These are phyloP conservation scores for Aplochiton taeniatus DNA, from an alignment of 2,797 vertebrate species.

Conservation along the genomic window DNA sequence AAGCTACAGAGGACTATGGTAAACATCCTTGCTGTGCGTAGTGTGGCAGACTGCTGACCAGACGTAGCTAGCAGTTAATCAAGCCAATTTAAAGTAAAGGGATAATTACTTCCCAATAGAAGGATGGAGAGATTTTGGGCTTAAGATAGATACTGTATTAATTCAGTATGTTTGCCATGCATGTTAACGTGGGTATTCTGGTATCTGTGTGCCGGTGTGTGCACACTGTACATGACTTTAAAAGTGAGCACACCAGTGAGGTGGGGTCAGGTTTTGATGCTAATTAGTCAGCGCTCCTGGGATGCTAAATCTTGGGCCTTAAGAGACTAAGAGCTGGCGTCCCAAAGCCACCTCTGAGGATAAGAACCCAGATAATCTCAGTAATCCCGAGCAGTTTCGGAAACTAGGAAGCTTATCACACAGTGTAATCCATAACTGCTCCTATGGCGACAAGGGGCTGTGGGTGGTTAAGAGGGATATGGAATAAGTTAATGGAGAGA, in stretches of 20 bases:
- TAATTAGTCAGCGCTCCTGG: constrained; percentile 74
- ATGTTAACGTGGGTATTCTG: too few species aligned
- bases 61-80: too few species aligned
- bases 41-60: too few species aligned
- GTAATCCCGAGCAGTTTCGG: constrained; percentile 80
- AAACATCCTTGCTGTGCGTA: too few species aligned
- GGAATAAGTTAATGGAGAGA: constrained; percentile 33
- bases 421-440: constrained; percentile 74
- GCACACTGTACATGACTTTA: constrained; percentile 16
- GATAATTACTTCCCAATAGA: too few species aligned
- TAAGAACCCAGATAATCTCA: constrained; percentile 78
- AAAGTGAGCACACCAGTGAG: constrained; percentile 43
- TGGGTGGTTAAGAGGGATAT: neutral
- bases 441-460: constrained; percentile 46
- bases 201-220: neutral
- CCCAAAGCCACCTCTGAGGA: constrained; percentile 67
- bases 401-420: constrained; percentile 84
- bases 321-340: constrained; percentile 69
- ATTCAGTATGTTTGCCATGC: too few species aligned
- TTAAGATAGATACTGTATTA: too few species aligned
- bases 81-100: too few species aligned
- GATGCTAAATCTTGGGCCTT: constrained; percentile 70
- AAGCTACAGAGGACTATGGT: too few species aligned
- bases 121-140: too few species aligned
- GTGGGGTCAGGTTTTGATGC: constrained; percentile 53